A percentile compares a stretch with the other conserved stretches of the same genome.
phyloP scores from a whole-genome alignment of 2,888 invertebrate genomes.

The Mechanitis mazaeus region DNA sequence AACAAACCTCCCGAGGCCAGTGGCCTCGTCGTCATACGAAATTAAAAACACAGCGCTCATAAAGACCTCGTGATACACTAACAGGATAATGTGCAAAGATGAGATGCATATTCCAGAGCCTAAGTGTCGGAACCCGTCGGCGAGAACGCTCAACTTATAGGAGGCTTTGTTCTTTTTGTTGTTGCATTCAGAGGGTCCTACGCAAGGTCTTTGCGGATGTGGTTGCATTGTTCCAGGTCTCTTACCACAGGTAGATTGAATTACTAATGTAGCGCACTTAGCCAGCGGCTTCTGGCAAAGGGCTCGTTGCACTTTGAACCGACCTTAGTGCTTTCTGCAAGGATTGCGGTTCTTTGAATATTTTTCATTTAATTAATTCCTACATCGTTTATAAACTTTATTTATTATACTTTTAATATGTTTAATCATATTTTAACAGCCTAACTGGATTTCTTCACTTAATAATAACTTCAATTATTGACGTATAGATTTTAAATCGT shows the following conservation, averaged over 20 bases:
- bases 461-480: too few relatives aligned
- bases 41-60: too few relatives aligned
- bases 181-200: constrained; percentile 23
- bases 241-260: constrained; percentile 26
- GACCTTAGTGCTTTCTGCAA: neutral
- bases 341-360: neutral
- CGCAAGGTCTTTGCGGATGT: constrained; percentile 47
- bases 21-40: too few relatives aligned
- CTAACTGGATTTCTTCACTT: too few relatives aligned
- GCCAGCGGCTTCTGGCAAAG: constrained; percentile 20
- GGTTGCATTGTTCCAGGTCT: constrained; percentile 36
- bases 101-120: neutral
- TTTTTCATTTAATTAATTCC: neutral
- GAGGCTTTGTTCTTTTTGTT: constrained; percentile 13
- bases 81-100: neutral
- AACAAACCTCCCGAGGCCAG: too few relatives aligned
- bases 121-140: neutral
- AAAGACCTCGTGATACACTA: too few relatives aligned
- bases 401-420: too few relatives aligned
- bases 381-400: neutral
- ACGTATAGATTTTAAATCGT: neutral
- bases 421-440: too few relatives aligned
- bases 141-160: neutral
- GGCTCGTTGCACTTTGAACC: constrained; percentile 16
- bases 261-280: constrained; percentile 26